Percentiles rank a stretch among this genome's conserved stretches.
These are phyloP conservation scores for Scleropages formosus DNA, from an alignment of 2,797 vertebrate species.

Conservation along the genomic window DNA sequence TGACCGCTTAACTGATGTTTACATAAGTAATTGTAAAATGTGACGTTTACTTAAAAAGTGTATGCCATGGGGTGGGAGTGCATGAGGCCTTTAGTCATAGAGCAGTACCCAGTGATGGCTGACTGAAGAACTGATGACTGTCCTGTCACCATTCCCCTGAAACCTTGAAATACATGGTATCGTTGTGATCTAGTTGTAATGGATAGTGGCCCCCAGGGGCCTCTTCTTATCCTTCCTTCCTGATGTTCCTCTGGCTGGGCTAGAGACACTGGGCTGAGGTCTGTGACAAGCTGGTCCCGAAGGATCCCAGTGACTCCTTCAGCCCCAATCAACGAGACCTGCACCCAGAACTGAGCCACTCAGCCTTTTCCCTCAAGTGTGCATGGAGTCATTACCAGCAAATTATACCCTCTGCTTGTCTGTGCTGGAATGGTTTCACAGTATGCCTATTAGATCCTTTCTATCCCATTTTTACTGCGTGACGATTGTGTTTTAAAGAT, in stretches of 20 bases:
- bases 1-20: background rate
- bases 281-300: background rate
- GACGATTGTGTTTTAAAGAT: slow-evolving; percentile 25
- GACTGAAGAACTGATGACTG: too few species aligned
- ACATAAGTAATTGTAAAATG: background rate
- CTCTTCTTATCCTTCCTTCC: background rate
- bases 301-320: background rate
- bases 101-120: background rate
- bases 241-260: background rate
- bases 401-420: slow-evolving; percentile 19
- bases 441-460: background rate
- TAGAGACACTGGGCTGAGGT: background rate
- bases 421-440: background rate
- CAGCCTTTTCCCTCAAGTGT: slow-evolving; percentile 21
- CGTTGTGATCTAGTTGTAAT: background rate
- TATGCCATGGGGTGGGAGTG: background rate
- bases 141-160: background rate
- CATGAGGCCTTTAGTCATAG: background rate
- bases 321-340: background rate
- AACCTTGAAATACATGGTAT: background rate
- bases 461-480: slow-evolving; percentile 10
- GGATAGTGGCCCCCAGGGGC: background rate
- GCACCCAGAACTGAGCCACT: slow-evolving; percentile 9
- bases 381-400: slow-evolving; percentile 13
- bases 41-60: background rate